Conservation (phyloP, 2,113 vertebrate genomes). For the Mastomys natalensis region DNA sequence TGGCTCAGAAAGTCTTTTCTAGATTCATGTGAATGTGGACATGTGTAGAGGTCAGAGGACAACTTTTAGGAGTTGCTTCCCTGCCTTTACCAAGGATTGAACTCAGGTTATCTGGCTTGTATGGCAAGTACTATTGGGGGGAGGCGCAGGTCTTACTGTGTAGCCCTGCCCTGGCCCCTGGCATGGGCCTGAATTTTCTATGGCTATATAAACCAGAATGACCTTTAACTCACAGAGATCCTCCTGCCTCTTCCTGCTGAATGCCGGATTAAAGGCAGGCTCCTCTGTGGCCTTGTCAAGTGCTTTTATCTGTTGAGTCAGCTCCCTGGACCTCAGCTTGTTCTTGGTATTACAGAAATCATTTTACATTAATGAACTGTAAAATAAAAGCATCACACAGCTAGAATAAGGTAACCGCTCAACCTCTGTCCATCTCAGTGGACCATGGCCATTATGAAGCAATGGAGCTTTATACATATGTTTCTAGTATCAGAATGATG, state of each 20-base stretch:
- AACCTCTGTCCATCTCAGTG: background rate
- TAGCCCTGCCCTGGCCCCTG: too few relatives aligned
- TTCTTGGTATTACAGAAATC: background rate
- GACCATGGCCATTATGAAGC: background rate
- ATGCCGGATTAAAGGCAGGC: background rate
- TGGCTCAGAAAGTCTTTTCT: conserved; percentile 9
- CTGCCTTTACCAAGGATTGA: background rate
- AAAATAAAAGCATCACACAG: background rate
- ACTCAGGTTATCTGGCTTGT: background rate
- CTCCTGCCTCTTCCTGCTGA: background rate
- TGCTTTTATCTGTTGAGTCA: background rate
- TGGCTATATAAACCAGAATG: background rate
- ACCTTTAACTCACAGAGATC: background rate
- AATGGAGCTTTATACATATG: background rate
- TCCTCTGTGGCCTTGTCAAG: background rate
- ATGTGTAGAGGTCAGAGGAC: background rate
- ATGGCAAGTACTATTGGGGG: background rate
- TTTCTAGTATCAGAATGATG: background rate
- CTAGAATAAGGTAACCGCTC: background rate
- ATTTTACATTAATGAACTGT: background rate
- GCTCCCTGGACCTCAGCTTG: background rate
- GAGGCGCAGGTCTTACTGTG: background rate
- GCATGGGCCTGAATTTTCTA: too few relatives aligned
- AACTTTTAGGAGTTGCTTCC: background rate
- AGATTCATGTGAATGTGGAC: background rate